Evolutionary conservation across 2,888 invertebrate genomes (phyloP).

Genomic region (Tinea semifulvella): DNA sequence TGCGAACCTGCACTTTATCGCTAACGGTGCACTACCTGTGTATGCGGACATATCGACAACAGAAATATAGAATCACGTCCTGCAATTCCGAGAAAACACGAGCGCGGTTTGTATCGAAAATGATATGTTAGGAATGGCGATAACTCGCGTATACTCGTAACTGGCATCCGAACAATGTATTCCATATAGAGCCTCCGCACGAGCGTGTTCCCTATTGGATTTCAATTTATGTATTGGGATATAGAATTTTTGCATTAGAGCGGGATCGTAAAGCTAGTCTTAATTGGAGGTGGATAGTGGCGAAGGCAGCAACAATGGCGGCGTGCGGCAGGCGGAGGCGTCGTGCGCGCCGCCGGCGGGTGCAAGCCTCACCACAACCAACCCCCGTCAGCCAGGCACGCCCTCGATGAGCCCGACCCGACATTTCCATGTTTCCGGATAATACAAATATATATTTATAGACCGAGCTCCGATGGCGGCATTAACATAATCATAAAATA

Average conservation of each 20-base stretch:
- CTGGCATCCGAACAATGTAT: slow-evolving; percentile 27
- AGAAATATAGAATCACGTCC: not conserved
- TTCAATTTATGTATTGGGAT: slow-evolving; percentile 29
- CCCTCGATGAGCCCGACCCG: not conserved
- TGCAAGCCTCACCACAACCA: slow-evolving; percentile 31
- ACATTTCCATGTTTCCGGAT: slow-evolving; percentile 26
- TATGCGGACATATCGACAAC: not conserved
- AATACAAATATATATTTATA: slow-evolving; percentile 2
- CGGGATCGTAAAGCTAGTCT: slow-evolving; percentile 40
- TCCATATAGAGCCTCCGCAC: slow-evolving; percentile 22
- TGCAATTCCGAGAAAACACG: not conserved
- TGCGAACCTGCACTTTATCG: slow-evolving; percentile 26
- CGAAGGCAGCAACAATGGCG: slow-evolving; percentile 44
- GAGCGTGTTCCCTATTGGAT: slow-evolving; percentile 28
- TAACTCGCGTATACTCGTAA: slow-evolving; percentile 19
- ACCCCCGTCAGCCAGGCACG: slow-evolving; percentile 21
- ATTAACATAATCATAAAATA: too few relatives aligned
- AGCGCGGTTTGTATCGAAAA: not conserved
- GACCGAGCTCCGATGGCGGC: too few relatives aligned
- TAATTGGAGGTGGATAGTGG: slow-evolving; percentile 39
- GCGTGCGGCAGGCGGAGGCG: slow-evolving; percentile 49
- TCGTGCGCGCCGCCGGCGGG: slow-evolving; percentile 47
- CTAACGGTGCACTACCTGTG: not conserved
- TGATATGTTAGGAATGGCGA: slow-evolving; percentile 3
- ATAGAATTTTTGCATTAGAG: slow-evolving; percentile 39